Conservation (phyloP, 2,888 invertebrate species). For the Meiosimyza platycephala region DNA sequence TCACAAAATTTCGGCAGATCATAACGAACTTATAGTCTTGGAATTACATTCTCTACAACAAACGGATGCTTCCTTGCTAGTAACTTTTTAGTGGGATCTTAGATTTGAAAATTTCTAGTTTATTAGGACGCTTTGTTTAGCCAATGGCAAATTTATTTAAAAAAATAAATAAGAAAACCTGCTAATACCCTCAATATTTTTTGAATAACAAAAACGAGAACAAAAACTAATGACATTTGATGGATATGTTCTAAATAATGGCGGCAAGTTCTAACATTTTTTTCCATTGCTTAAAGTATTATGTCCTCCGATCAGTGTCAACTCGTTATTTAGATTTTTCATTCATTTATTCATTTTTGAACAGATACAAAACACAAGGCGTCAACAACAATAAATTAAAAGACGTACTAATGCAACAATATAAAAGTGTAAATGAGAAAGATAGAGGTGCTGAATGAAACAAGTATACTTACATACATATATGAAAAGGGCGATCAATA, state of each 20-base stretch:
- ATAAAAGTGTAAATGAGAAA: neutral
- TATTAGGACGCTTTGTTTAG: no score
- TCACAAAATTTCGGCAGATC: no score
- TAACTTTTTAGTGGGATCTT: no score
- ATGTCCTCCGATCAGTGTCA: neutral
- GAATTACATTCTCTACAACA: no score
- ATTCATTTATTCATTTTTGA: conserved; percentile 2
- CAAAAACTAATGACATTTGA: neutral
- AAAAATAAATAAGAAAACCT: no score
- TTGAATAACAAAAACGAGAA: no score
- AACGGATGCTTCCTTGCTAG: no score
- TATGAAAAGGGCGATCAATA: neutral
- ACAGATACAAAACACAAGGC: no score
- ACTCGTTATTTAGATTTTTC: neutral
- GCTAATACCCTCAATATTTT: no score
- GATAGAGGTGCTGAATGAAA: neutral
- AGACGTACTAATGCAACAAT: neutral
- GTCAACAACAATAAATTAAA: neutral
- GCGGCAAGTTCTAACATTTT: conserved; percentile 2
- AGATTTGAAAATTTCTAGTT: no score
- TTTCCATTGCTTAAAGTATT: neutral
- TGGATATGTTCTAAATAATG: conserved; percentile 8
- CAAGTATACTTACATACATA: neutral
- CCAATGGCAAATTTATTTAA: no score
- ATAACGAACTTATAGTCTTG: no score